Evolutionary conservation across 2,113 vertebrate species (phyloP).

Genomic region (Microcebus tavaratra): DNA sequence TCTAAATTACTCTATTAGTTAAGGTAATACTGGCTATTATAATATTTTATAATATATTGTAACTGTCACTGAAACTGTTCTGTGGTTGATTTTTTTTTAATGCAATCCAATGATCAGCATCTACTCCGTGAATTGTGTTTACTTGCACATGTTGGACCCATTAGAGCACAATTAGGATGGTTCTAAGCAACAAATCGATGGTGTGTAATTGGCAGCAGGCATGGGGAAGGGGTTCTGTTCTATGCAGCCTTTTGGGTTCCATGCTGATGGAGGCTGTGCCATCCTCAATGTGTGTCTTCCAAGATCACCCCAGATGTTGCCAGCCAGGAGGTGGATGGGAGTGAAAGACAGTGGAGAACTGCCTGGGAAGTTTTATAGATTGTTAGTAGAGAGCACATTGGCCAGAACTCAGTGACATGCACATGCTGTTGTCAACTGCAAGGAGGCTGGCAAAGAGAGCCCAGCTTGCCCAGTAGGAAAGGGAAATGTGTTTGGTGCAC

Average conservation of each 20-base stretch:
- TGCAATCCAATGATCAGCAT: neutral
- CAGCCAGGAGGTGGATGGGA: neutral
- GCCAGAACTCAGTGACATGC: neutral
- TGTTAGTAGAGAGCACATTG: neutral
- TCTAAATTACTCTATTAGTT: neutral
- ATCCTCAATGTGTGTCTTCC: neutral
- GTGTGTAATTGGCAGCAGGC: rapidly evolving
- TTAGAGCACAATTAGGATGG: neutral
- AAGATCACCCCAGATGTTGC: neutral
- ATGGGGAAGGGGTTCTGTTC: neutral
- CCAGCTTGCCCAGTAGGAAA: neutral
- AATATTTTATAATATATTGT: neutral
- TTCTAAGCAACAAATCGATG: neutral
- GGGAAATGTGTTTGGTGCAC: neutral
- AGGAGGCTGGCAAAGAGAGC: neutral
- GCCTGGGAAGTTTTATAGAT: neutral
- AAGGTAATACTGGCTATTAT: neutral
- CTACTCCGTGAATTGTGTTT: neutral
- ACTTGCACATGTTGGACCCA: neutral
- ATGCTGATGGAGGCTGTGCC: neutral
- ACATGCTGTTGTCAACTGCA: neutral
- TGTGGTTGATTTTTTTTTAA: neutral
- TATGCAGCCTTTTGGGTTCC: neutral
- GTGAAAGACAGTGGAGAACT: neutral
- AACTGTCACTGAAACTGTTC: neutral